Base-by-base conservation (phyloP, 2,113 vertebrate species). In the Pantherophis guttatus region DNA sequence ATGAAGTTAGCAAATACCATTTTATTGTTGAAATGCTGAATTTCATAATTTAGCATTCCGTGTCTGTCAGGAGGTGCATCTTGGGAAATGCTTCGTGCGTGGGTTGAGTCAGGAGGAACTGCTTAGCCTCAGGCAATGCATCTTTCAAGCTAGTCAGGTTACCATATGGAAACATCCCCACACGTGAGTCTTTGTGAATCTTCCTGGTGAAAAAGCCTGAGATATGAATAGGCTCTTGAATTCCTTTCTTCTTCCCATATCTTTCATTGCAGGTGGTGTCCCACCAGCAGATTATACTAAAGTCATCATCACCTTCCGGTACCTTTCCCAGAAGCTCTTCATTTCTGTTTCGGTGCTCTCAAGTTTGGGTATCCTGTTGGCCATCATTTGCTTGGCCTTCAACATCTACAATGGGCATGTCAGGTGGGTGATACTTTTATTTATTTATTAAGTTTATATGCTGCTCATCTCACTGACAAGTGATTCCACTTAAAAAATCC, bases 391-490 rank as follows among this genome's bases (percentile, higher is more conserved):
- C 96, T 97, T 99, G 96, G 98, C 98, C 9, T 99, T 99, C 97
- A 99, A 99, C 97, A 98, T 99, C 97, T 99, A 99, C 98, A 99
- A 99, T 92, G 98, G 98, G 86, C 99, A 98, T 0, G 99, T 99
- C 94, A 98, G 99, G 99, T 99, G 94, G 94, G 98, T 94, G 48
- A 13, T 50, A 33, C 29, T 70, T 62, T 33, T 33, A 70, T 70
- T 70, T 70, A 33, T 70, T 70, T 70, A 70, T 33, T 33, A 17
- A 15, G 15, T 70, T 6, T 70, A 33, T 33, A 33, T 70, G 29
- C 65, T 0, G 5, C 65, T 33, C 29, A 33, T 70, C 29, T 70
- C 29, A n/a, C 29, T 17, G 65, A 15, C 29, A 33, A 33, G 65
- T 29, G 59, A 17, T 70, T 70, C 65, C 33, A 17, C 3, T 23